Evolutionary conservation across 2,888 invertebrate species (phyloP).

Genomic region (Galeruca laticollis): DNA sequence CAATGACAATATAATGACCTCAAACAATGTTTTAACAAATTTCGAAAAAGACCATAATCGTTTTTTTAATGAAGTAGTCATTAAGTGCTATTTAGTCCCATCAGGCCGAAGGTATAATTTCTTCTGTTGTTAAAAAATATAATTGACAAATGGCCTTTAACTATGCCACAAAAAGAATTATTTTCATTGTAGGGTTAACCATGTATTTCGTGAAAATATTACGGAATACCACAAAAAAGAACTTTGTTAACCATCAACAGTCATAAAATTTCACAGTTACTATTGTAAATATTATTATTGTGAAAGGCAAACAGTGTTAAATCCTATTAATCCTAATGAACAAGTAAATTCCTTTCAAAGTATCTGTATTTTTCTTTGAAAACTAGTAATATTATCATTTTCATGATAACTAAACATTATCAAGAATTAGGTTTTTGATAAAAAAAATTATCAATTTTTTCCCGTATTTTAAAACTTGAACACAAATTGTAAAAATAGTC

Average conservation of each 20-base stretch:
- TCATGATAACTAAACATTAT: too few species aligned
- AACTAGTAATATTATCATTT: too few species aligned
- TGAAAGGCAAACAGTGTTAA: neutral
- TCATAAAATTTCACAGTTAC: neutral
- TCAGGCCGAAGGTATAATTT: slow-evolving; percentile 19
- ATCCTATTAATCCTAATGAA: too few species aligned
- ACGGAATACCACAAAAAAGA: neutral
- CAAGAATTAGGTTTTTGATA: too few species aligned
- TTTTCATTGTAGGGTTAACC: neutral
- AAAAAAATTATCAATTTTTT: too few species aligned
- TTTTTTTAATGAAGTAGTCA: slow-evolving; percentile 32
- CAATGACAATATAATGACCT: slow-evolving; percentile 43
- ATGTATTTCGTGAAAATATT: neutral
- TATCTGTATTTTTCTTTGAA: too few species aligned
- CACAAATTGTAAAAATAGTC: too few species aligned
- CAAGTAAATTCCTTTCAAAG: too few species aligned
- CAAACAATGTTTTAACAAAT: slow-evolving; percentile 37
- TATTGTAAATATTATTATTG: neutral
- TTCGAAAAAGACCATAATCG: slow-evolving; percentile 29
- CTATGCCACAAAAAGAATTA: neutral
- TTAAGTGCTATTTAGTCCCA: slow-evolving; percentile 30
- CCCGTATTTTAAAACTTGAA: too few species aligned
- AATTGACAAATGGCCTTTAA: slow-evolving; percentile 21
- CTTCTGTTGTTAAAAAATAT: slow-evolving; percentile 24
- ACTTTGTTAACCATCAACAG: neutral